Conservation (phyloP, 2,888 invertebrate species). For the Nomada hirtipes region DNA sequence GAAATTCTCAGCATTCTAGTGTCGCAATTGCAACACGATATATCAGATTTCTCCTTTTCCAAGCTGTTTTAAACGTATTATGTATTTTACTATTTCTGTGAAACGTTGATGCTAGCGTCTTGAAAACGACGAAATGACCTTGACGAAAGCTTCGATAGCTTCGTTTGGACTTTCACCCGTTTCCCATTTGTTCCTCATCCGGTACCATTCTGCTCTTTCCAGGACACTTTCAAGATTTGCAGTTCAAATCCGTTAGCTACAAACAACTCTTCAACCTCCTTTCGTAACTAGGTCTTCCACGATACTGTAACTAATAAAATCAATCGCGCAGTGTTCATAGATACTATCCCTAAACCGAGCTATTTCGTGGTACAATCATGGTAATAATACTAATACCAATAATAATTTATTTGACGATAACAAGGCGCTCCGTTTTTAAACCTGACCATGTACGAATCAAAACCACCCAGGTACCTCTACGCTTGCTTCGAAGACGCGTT, state of each 20-base stretch:
- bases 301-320: constrained; percentile 5
- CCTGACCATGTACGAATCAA: too few relatives aligned
- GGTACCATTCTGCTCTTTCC: constrained; percentile 42
- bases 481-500: too few relatives aligned
- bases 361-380: too few relatives aligned
- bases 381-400: too few relatives aligned
- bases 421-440: too few relatives aligned
- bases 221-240: constrained; percentile 42
- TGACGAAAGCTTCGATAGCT: constrained; percentile 53
- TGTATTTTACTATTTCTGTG: constrained; percentile 7
- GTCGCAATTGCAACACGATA: not conserved
- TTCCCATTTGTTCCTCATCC: constrained; percentile 55
- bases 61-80: not conserved
- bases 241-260: constrained; percentile 7
- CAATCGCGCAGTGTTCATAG: not conserved
- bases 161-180: constrained; percentile 62
- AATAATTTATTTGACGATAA: too few relatives aligned
- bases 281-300: constrained; percentile 36
- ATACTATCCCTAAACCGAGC: too few relatives aligned
- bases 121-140: constrained; percentile 58
- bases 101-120: constrained; percentile 41
- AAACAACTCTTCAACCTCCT: constrained; percentile 47
- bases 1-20: constrained; percentile 3
- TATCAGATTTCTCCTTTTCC: not conserved
- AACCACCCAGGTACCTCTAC: too few relatives aligned